Conservation (phyloP, 2,113 vertebrate species). For the Eonycteris spelaea region DNA sequence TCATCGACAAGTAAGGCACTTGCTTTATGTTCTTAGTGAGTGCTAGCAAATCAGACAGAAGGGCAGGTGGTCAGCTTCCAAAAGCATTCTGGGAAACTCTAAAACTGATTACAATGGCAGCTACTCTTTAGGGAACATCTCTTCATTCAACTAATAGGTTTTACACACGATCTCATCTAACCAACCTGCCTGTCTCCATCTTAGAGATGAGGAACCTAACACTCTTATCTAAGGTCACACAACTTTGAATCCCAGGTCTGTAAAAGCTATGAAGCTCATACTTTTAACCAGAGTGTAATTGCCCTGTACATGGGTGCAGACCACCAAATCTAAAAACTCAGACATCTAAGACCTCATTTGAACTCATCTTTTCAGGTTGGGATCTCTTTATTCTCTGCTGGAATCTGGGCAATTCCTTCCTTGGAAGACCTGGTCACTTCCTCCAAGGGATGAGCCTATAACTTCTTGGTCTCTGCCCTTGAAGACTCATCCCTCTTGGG, state of each 20-base stretch:
- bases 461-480: not conserved
- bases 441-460: not conserved
- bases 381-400: not conserved
- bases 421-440: not conserved
- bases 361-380: not conserved
- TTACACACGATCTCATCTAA: not conserved
- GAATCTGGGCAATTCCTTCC: not conserved
- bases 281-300: not conserved
- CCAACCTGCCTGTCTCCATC: not conserved
- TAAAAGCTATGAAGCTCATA: not conserved
- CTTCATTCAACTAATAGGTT: not conserved
- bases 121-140: not conserved
- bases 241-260: not conserved
- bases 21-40: not conserved
- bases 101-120: not conserved
- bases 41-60: not conserved
- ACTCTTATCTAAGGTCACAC: not conserved
- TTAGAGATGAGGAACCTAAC: not conserved
- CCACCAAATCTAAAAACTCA: not conserved
- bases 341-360: not conserved
- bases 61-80: not conserved
- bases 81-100: not conserved
- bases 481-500: not conserved
- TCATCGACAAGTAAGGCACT: not conserved
- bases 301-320: fast-evolving